phyloP scores from a whole-genome alignment of 2,113 vertebrate genomes.

The Petromus typicus region DNA sequence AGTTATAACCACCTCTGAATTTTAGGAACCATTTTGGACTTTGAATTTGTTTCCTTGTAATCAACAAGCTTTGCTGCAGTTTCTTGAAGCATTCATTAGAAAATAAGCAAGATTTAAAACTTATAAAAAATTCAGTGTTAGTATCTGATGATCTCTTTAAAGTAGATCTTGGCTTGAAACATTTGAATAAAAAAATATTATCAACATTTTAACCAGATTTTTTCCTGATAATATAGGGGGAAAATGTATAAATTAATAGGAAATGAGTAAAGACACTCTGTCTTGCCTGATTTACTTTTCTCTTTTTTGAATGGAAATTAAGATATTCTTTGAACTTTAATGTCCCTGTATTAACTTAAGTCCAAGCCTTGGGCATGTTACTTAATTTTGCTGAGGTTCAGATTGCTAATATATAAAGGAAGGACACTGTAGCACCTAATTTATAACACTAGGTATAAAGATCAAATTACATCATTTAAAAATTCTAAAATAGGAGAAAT shows the following conservation, averaged over 20 bases:
- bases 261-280: background rate
- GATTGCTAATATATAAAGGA: conserved; percentile 8
- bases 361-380: background rate
- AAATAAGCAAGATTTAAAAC: background rate
- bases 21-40: background rate
- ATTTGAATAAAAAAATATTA: background rate
- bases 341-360: conserved; percentile 2
- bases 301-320: conserved; percentile 5
- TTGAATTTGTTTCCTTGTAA: background rate
- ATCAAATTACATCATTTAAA: background rate
- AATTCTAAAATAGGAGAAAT: conserved; percentile 37
- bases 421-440: background rate
- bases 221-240: background rate
- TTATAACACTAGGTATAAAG: background rate
- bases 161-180: background rate
- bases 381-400: background rate
- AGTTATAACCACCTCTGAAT: background rate
- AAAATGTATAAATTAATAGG: background rate
- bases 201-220: background rate
- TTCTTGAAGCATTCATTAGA: background rate
- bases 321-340: conserved; percentile 31
- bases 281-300: conserved; percentile 25
- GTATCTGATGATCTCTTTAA: background rate
- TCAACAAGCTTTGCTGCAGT: background rate
- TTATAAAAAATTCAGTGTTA: background rate